These are phyloP conservation scores for Papilio polyxenes DNA, from an alignment of 1,140 invertebrate species.

Conservation along the genomic window DNA sequence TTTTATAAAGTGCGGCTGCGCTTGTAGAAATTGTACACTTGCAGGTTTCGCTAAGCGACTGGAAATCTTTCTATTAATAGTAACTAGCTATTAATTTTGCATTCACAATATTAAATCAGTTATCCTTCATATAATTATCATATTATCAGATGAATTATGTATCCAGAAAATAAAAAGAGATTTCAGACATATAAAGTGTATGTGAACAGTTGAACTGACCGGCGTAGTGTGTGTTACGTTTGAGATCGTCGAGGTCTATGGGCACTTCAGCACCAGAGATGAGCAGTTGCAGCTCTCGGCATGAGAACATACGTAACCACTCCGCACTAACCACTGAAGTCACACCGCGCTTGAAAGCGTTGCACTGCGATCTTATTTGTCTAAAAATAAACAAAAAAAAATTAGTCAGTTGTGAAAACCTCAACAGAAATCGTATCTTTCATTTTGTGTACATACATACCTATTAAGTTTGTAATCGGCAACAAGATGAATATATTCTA, in stretches of 20 bases:
- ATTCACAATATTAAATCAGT: too few species aligned
- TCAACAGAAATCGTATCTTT: too few species aligned
- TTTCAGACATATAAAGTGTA: too few species aligned
- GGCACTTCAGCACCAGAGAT: conserved; percentile 96
- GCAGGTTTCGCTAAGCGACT: too few species aligned
- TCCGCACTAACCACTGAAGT: conserved; percentile 94
- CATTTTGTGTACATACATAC: conserved; percentile 45
- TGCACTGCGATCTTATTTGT: conserved; percentile 93
- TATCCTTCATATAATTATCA: too few species aligned
- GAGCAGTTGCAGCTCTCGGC: conserved; percentile 95
- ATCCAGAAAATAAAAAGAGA: too few species aligned
- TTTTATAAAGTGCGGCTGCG: too few species aligned
- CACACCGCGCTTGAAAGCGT: conserved; percentile 92
- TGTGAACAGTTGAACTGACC: conserved; percentile 66
- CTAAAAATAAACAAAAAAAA: conserved; percentile 64
- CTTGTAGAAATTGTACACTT: too few species aligned
- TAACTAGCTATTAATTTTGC: too few species aligned
- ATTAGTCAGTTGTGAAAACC: too few species aligned
- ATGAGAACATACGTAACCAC: conserved; percentile 97
- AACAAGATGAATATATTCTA: conserved; percentile 98
- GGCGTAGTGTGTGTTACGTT: conserved; percentile 90
- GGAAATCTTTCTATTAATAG: too few species aligned
- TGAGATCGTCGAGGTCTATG: conserved; percentile 95
- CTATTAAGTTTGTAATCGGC: conserved; percentile 97
- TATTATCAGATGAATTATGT: too few species aligned